Evolutionary conservation across 2,797 vertebrate species (phyloP), one percentile per base, ranked within the genome.

Genomic region (Pseudomugil gertrudae): DNA sequence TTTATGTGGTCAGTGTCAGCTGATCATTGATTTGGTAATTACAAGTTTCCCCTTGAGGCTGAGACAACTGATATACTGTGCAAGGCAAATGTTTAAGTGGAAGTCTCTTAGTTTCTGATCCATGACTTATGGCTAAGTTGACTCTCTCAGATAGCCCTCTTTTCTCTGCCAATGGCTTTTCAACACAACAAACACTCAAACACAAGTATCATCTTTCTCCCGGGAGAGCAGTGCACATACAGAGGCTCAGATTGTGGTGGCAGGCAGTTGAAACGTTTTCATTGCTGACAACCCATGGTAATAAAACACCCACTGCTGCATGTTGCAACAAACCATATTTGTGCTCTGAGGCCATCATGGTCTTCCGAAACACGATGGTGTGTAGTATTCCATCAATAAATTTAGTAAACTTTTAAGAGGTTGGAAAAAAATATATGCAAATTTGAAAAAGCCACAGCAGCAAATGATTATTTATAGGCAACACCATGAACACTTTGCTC

Each of bases 11-110:
- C 80, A 84, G 71, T 90, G 88, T 91, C 91, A 91, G 87, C 76
- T 90, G 83, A 91, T 90, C 84, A 90, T 94, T 86, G 90, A 93
- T 93, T 90, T 87, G 81, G 82, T 89, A 90, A 91, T 90, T 88
- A 77, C 79, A 76, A 52, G 78, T 87, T 89, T 90, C 84, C 88
- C 87, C 83, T 83, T 48, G 88, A 88, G 86, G 78, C 80, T 55
- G 27, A 53, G 66, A 78, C 72, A 72, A 79, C 86, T 89, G 88
- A 88, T 90, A 79, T 88, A 89, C 83, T 88, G 78, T 86, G 90
- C 84, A 88, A 81, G 81, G 71, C 84, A 69, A 70, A 72, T 72
- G 80, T 70, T 83, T 69, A 88, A 81, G 79, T 79, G 83, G 85
- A 80, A 79, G 82, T 74, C 79, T 86, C 75, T 63, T 27, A 51